Evolutionary conservation across 64 coral and sea anemone species (phyloP).

Genomic region (Pocillopora verrucosa): DNA sequence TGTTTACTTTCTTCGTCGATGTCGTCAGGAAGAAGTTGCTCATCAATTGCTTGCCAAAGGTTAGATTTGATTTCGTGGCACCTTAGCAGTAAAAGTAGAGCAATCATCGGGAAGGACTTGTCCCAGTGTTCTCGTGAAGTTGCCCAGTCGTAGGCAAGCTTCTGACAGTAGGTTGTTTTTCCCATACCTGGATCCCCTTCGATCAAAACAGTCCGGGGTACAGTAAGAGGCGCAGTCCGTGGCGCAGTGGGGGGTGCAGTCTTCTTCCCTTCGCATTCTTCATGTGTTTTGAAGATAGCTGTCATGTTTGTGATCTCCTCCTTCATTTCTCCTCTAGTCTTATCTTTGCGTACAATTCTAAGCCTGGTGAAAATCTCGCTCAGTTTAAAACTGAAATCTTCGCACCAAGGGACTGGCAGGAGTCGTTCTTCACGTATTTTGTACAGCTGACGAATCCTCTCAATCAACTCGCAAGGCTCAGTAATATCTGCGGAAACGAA

Average conservation of each 20-base stretch:
- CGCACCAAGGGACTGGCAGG: constrained; percentile 5
- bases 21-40: constrained; percentile 29
- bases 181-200: constrained; percentile 20
- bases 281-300: background rate
- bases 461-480: background rate
- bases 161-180: constrained; percentile 15
- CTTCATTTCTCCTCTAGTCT: background rate
- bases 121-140: background rate
- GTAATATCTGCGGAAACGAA: no score
- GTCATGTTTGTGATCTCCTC: background rate
- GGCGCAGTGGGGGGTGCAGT: background rate
- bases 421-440: background rate
- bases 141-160: constrained; percentile 32
- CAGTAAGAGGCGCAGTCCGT: no score
- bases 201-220: constrained; percentile 13
- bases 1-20: constrained; percentile 15
- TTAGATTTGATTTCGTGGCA: constrained; percentile 16
- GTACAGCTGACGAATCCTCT: constrained; percentile 1
- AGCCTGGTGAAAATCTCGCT: constrained; percentile 6
- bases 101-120: constrained; percentile 11
- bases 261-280: no score
- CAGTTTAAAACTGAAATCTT: constrained; percentile 13
- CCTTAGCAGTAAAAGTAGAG: constrained; percentile 26
- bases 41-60: constrained; percentile 32
- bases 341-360: background rate